A percentile compares a stretch with the other conserved stretches of the same genome.
phyloP scores from a whole-genome alignment of 2,797 vertebrate genomes.

The Apogon talboti region DNA sequence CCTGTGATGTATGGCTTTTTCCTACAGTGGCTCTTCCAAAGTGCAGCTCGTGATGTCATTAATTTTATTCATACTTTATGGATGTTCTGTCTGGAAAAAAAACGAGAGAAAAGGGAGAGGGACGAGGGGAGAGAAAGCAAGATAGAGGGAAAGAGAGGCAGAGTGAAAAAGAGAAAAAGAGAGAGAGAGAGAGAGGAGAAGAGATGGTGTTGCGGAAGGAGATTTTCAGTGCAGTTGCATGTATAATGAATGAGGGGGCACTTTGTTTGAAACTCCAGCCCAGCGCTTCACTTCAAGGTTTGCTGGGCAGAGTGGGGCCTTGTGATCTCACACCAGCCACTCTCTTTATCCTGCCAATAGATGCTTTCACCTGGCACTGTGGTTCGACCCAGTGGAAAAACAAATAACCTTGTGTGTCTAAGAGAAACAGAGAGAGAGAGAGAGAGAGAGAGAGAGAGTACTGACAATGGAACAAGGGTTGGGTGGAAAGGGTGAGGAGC shows the following conservation, averaged over 20 bases:
- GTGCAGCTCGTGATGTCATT: constrained; percentile 87
- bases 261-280: constrained; percentile 86
- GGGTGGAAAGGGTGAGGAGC: constrained; percentile 70
- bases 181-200: constrained; percentile 49
- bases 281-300: constrained; percentile 81
- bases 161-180: constrained; percentile 48
- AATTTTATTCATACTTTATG: constrained; percentile 88
- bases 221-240: constrained; percentile 86
- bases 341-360: constrained; percentile 73
- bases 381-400: constrained; percentile 83
- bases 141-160: constrained; percentile 52
- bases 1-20: constrained; percentile 85
- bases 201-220: constrained; percentile 81
- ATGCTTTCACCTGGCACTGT: constrained; percentile 77
- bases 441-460: constrained; percentile 7
- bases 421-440: constrained; percentile 45
- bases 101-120: constrained; percentile 49
- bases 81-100: constrained; percentile 83
- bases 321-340: constrained; percentile 73
- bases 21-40: constrained; percentile 85
- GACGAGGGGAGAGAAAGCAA: constrained; percentile 56
- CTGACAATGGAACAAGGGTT: constrained; percentile 73
- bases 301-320: constrained; percentile 78
- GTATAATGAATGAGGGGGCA: constrained; percentile 89
- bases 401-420: constrained; percentile 81